These are phyloP conservation scores for Stenchaetothrips biformis DNA, from an alignment of 2,888 invertebrate species.

Conservation along the genomic window DNA sequence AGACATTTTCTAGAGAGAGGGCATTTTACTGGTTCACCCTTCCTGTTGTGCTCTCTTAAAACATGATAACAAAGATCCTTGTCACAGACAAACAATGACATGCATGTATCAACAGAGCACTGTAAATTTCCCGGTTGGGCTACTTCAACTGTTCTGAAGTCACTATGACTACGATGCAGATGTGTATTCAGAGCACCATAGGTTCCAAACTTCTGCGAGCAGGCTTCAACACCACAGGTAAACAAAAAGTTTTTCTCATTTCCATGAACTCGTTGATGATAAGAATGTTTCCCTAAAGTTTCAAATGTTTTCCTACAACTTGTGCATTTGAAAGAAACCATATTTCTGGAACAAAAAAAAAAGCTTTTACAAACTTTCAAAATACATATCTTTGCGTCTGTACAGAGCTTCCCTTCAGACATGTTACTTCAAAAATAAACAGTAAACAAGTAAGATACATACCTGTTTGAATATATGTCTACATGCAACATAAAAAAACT, in stretches of 20 bases:
- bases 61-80: background rate
- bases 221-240: background rate
- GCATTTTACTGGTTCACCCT: background rate
- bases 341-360: background rate
- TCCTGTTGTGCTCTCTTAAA: background rate
- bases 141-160: background rate
- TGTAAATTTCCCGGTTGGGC: background rate
- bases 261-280: background rate
- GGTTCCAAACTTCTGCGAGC: background rate
- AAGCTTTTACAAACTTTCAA: background rate
- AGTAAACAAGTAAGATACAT: too few species aligned
- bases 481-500: too few species aligned
- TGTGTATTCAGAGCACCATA: background rate
- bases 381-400: too few species aligned
- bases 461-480: too few species aligned
- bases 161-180: background rate
- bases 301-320: background rate
- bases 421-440: too few species aligned
- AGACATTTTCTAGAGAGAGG: background rate
- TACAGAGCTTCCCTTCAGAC: too few species aligned
- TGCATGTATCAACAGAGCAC: background rate
- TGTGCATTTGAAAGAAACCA: background rate
- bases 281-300: background rate
- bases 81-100: background rate
- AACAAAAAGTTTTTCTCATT: background rate